Evolutionary conservation across 2,888 invertebrate species (phyloP).

Genomic region (Hipparchia semele): DNA sequence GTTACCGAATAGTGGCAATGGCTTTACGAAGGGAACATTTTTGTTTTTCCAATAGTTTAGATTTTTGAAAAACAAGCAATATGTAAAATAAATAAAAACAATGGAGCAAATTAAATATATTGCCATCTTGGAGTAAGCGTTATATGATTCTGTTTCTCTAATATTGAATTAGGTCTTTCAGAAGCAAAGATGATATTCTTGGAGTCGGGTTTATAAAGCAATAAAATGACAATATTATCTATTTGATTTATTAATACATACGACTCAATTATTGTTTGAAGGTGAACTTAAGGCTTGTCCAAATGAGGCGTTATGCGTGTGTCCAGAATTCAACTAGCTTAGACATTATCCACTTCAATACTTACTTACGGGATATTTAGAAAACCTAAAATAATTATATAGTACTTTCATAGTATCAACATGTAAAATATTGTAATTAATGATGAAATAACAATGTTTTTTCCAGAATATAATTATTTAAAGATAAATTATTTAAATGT

Average conservation of each 20-base stretch:
- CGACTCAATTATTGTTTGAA: background rate
- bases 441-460: too few species aligned
- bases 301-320: background rate
- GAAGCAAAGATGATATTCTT: background rate
- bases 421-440: too few species aligned
- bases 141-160: background rate
- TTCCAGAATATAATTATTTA: too few species aligned
- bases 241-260: background rate
- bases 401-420: too few species aligned
- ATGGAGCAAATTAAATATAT: background rate
- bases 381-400: too few species aligned
- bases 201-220: background rate
- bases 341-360: too few species aligned
- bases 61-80: too few species aligned
- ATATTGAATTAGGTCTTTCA: background rate
- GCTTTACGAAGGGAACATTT: too few species aligned
- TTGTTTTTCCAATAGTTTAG: too few species aligned
- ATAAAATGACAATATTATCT: background rate
- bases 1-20: too few species aligned
- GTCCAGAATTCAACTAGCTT: background rate
- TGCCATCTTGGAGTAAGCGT: background rate
- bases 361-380: too few species aligned
- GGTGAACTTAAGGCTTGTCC: background rate
- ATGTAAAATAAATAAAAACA: background rate
- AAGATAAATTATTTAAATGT: too few species aligned